Evolutionary conservation across 2,113 vertebrate genomes (phyloP).

Genomic region (Notarius quadriscutis): DNA sequence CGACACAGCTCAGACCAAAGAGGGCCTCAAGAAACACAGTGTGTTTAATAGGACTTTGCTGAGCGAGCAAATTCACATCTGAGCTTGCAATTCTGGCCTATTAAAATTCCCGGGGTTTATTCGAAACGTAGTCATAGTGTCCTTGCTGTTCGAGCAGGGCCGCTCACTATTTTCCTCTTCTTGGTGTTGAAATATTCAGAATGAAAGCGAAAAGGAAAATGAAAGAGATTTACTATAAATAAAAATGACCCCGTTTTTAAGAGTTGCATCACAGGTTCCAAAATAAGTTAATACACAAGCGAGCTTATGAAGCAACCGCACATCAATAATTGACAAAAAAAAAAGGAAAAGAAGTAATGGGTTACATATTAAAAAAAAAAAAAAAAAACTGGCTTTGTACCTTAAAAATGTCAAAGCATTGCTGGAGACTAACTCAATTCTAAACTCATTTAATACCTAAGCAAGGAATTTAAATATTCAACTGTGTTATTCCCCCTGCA

Average conservation of each 20-base stretch:
- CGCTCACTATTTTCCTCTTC: conserved; percentile 35
- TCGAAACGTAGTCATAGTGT: conserved; percentile 24
- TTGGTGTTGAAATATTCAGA: not conserved
- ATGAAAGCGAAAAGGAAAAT: not conserved
- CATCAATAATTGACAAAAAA: conserved; percentile 67
- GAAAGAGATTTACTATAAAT: conserved; percentile 58
- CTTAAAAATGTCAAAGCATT: conserved; percentile 75
- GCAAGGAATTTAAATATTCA: conserved; percentile 72
- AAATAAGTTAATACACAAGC: conserved; percentile 58
- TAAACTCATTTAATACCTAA: conserved; percentile 72
- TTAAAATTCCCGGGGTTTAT: conserved; percentile 50
- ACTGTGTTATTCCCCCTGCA: conserved; percentile 64
- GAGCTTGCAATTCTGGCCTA: conserved; percentile 33
- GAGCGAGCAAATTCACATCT: conserved; percentile 25
- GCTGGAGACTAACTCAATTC: conserved; percentile 70
- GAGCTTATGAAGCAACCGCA: conserved; percentile 69
- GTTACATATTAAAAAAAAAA: conserved; percentile 68
- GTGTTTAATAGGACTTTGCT: not conserved
- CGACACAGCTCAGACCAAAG: not conserved
- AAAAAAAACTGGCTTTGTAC: conserved; percentile 68
- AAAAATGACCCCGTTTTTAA: conserved; percentile 52
- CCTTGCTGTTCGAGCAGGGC: conserved; percentile 41
- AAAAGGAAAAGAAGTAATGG: conserved; percentile 41
- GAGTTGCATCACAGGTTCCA: conserved; percentile 57
- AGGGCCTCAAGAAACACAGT: not conserved